Evolutionary conservation across 2,113 vertebrate species (phyloP).

Genomic region (Herpetotheres cachinnans): DNA sequence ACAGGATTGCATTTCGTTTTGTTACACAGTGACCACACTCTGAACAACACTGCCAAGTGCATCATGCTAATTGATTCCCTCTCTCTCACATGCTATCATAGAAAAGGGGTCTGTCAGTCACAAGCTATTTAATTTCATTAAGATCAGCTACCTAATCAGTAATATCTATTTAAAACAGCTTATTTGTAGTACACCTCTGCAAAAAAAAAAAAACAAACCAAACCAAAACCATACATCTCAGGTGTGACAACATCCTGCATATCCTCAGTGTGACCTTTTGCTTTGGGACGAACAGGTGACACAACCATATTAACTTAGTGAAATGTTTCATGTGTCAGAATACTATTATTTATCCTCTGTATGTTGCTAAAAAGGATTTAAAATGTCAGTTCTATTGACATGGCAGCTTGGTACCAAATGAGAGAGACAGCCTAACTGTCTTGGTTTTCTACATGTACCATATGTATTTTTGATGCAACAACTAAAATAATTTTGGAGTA

Average conservation of each 20-base stretch:
- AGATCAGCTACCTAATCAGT: neutral
- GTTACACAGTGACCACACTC: neutral
- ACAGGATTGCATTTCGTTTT: neutral
- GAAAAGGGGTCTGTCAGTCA: neutral
- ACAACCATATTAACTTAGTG: neutral
- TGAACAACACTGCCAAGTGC: neutral
- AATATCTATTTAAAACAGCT: neutral
- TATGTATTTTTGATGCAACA: neutral
- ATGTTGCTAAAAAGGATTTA: neutral
- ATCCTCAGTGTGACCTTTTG: neutral
- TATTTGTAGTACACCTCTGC: accelerated
- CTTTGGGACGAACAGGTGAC: neutral
- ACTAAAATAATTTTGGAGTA: neutral
- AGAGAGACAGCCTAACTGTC: neutral
- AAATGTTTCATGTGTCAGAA: neutral
- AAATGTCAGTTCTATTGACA: neutral
- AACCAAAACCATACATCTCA: neutral
- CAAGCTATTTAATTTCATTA: neutral
- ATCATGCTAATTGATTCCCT: neutral
- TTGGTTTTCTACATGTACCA: neutral
- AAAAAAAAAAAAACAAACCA: neutral
- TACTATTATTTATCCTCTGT: neutral
- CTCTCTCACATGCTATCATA: neutral
- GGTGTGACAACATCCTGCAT: neutral
- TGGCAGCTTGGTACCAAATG: neutral